phyloP scores from a whole-genome alignment of 2,113 vertebrate genomes.

The Asarcornis scutulata region DNA sequence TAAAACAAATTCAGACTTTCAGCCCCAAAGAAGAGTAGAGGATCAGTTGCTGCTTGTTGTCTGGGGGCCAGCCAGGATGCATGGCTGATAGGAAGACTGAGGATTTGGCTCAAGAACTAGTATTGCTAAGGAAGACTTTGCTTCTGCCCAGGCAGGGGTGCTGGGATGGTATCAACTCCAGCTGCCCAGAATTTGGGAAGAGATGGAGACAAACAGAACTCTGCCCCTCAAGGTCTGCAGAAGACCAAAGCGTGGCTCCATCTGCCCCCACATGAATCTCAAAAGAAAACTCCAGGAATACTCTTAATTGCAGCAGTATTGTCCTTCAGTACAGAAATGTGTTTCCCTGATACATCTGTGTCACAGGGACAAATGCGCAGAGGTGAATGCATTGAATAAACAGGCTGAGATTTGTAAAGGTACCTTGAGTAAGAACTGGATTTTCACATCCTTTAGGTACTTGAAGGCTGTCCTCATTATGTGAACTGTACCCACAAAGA shows the following conservation, averaged over 20 bases:
- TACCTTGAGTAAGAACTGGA: neutral
- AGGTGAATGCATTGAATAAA: neutral
- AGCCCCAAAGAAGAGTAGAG: neutral
- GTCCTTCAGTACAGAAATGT: neutral
- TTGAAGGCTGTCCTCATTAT: neutral
- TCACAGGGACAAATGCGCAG: neutral
- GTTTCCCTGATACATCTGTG: neutral
- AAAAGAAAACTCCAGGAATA: neutral
- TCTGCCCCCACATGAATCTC: neutral
- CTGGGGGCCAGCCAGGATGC: fast-evolving
- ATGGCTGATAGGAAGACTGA: neutral
- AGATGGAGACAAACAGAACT: neutral
- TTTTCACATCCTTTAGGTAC: neutral
- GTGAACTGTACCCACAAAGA: neutral
- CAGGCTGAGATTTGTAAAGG: neutral
- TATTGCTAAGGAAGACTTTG: neutral
- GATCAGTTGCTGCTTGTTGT: neutral
- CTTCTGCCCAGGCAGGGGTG: neutral
- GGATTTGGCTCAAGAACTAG: neutral
- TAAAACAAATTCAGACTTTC: neutral
- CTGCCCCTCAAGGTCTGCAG: neutral
- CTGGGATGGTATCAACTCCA: neutral
- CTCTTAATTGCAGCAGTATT: neutral
- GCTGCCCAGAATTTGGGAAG: neutral
- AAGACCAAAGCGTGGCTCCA: neutral